Evolutionary conservation across 2,888 invertebrate species (phyloP).

Genomic region (Schrankia costaestrigalis): DNA sequence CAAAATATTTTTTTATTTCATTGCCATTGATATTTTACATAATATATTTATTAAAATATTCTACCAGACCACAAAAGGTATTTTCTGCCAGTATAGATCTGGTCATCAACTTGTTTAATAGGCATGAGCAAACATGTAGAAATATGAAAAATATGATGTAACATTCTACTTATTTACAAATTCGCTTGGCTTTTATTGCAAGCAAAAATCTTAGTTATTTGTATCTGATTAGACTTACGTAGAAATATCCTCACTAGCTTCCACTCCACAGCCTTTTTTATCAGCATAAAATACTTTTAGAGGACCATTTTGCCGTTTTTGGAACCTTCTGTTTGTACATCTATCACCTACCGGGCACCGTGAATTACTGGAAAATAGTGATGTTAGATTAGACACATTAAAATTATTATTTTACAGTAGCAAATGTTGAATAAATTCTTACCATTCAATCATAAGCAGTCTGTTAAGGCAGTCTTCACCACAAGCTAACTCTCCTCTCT

Average conservation of each 20-base stretch:
- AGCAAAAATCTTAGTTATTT: neutral
- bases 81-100: no score
- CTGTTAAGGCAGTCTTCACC: conserved; percentile 98
- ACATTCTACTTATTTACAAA: neutral
- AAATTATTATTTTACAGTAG: no score
- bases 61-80: no score
- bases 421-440: conserved; percentile 26
- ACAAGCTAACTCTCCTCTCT: conserved; percentile 91
- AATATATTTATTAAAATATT: no score
- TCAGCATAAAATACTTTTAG: conserved; percentile 95
- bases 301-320: conserved; percentile 90
- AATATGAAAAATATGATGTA: neutral
- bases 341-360: conserved; percentile 93
- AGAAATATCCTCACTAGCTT: conserved; percentile 86
- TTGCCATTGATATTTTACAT: no score
- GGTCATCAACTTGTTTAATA: no score
- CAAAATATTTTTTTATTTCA: no score
- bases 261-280: conserved; percentile 96
- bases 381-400: neutral
- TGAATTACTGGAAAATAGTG: conserved; percentile 84
- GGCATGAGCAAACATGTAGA: neutral
- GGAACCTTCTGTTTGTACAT: conserved; percentile 97
- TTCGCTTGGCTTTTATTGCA: neutral
- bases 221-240: conserved; percentile 76
- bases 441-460: conserved; percentile 99